These are phyloP conservation scores for Prunella strophiata DNA, from an alignment of 2,797 vertebrate species.

Conservation along the genomic window DNA sequence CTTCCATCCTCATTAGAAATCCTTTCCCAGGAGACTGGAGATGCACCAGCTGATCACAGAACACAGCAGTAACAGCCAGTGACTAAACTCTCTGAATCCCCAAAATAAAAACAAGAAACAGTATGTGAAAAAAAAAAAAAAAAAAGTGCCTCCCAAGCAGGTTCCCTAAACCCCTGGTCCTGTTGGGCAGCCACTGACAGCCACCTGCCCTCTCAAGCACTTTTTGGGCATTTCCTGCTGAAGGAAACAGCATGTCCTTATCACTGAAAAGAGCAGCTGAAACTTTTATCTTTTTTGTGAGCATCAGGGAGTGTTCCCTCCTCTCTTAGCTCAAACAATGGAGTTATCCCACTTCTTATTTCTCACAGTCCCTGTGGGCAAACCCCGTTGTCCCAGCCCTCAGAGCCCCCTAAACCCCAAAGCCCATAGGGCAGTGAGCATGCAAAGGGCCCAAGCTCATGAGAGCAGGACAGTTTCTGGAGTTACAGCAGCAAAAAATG, in stretches of 20 bases:
- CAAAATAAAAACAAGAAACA: not conserved
- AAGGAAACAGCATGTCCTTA: not conserved
- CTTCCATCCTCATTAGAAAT: slow-evolving; percentile 48
- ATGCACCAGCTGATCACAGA: slow-evolving; percentile 46
- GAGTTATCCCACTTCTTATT: not conserved
- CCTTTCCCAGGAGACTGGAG: slow-evolving; percentile 19
- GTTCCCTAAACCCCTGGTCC: not conserved
- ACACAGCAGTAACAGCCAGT: not conserved
- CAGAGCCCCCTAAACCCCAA: not conserved
- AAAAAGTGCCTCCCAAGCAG: not conserved
- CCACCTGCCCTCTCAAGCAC: not conserved
- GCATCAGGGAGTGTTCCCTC: not conserved
- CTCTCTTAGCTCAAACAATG: not conserved
- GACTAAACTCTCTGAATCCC: not conserved
- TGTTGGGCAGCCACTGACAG: not conserved
- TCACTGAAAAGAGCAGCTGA: not conserved
- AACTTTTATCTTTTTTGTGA: not conserved
- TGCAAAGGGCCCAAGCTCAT: fast-evolving
- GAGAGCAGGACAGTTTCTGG: not conserved
- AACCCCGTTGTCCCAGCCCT: not conserved
- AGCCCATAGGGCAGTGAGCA: not conserved
- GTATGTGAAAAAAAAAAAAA: fast-evolving
- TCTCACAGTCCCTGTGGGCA: not conserved
- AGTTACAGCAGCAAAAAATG: not conserved
- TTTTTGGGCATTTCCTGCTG: not conserved